Base-by-base conservation (phyloP, 1,140 invertebrate genomes). In the Medauroidea extradentata region DNA sequence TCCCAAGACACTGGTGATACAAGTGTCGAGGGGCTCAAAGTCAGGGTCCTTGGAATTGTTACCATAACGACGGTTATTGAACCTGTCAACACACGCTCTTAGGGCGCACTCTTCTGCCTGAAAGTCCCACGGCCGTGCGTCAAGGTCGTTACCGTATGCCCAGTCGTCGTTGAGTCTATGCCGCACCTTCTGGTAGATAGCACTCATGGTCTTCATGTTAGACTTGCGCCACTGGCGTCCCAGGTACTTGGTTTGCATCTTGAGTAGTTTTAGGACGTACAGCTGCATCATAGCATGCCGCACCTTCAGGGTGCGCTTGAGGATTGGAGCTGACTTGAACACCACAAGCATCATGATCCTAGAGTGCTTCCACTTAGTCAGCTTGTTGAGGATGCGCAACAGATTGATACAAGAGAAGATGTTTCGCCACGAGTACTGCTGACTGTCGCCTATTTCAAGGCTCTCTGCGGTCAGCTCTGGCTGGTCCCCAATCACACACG, bases 311-410 rank as follows among this genome's bases (percentile, higher is more conserved):
- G 95, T 95, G 63, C 96, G 83, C 77, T 99, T 99, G 39, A 99
- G 78, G 65, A 99, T 99, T 0, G 97, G 96, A 7, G 97, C 96
- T 49, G 96, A 99, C 79, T 99, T 99, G 73, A 99, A 99, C 1
- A 99, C 95, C 46, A 99, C 96, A 48, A 99, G 78, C 95, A 99
- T 99, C 96, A 99, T 99, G 25, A 99, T 98, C 64, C 98, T 84
- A 23, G 96, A 97, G 75, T 99, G 96, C 75, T 99, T 99, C 94
- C 96, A 98, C 76, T 99, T 99, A 29, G 95, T 99, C 41, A 99
- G 78, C 80, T 99, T 99, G 75, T 99, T 99, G 21, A 99, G 82
- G 68, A 99, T 94, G 67, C 97, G 82, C 38, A 99, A 77, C 29
- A 99, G 75, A 83, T 99, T 99, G 49, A 99, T 98, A 71, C 96